These are phyloP conservation scores for Agrochola macilenta DNA, from an alignment of 2,888 invertebrate species.

Conservation along the genomic window DNA sequence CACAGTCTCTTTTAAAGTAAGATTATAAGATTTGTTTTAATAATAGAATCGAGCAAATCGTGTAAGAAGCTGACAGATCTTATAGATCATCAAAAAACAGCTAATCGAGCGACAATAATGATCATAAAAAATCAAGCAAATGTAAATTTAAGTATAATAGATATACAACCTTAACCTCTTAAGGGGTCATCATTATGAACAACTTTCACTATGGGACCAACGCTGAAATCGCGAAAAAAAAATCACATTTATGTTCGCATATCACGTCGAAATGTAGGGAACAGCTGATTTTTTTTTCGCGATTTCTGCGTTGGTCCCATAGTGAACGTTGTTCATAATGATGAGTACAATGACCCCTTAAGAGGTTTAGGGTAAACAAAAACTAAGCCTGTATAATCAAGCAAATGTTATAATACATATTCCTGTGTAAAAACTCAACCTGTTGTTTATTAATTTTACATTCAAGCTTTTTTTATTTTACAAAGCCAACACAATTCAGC, in stretches of 20 bases:
- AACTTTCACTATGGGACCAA: no score
- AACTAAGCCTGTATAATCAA: not conserved
- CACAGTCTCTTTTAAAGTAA: not conserved
- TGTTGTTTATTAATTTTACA: conserved; percentile 11
- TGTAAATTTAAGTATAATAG: no score
- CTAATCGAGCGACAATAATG: not conserved
- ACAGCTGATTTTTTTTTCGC: no score
- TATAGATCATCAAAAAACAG: not conserved
- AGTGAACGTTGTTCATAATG: no score
- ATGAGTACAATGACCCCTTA: no score
- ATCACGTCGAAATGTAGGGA: not conserved
- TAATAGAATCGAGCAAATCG: not conserved
- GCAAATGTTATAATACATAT: not conserved
- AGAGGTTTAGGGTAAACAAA: no score
- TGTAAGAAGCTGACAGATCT: not conserved
- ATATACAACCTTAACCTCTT: no score
- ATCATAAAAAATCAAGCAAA: not conserved
- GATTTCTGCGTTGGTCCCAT: no score
- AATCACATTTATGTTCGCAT: no score
- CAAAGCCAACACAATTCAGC: conserved; percentile 16
- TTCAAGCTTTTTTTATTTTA: not conserved
- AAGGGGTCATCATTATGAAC: no score
- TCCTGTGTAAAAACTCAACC: not conserved
- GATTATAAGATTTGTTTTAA: no score
- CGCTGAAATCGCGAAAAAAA: no score